These are phyloP conservation scores for Dendrolimus punctatus DNA, from an alignment of 1,140 invertebrate genomes.

Conservation along the genomic window DNA sequence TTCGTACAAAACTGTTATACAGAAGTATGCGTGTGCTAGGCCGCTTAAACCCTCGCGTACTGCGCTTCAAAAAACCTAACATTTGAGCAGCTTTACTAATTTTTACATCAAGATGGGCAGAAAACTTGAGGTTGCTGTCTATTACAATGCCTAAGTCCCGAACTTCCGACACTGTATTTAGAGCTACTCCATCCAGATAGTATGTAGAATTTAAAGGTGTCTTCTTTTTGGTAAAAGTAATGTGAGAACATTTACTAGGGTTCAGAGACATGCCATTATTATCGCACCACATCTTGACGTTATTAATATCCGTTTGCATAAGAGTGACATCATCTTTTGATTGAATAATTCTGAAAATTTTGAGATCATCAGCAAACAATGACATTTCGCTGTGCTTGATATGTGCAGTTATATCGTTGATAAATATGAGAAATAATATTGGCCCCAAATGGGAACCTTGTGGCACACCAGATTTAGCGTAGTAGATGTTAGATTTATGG, in stretches of 20 bases:
- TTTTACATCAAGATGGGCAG: slow-evolving; percentile 1
- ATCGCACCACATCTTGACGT: no score
- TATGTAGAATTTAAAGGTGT: background rate
- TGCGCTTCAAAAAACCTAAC: slow-evolving; percentile 17
- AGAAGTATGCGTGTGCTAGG: slow-evolving; percentile 5
- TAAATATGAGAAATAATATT: no score
- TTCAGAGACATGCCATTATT: slow-evolving; percentile 6
- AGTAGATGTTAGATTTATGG: no score
- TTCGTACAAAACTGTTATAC: slow-evolving; percentile 11
- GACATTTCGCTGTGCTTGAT: no score
- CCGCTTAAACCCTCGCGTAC: slow-evolving; percentile 4
- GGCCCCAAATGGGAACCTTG: no score
- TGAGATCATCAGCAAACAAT: no score
- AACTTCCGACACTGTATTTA: slow-evolving; percentile 10
- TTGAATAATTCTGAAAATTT: no score
- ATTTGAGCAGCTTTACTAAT: slow-evolving; percentile 9
- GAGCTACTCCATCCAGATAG: background rate
- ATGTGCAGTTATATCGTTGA: no score
- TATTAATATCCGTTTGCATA: no score
- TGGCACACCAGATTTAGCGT: no score
- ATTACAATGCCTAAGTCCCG: slow-evolving; percentile 11
- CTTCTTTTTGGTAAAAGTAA: slow-evolving; percentile 7
- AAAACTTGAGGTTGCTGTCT: slow-evolving; percentile 6
- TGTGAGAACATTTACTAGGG: slow-evolving; percentile 7
- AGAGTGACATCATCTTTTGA: no score